Conservation (phyloP, 1,140 invertebrate species). For the Procambarus clarkii region DNA sequence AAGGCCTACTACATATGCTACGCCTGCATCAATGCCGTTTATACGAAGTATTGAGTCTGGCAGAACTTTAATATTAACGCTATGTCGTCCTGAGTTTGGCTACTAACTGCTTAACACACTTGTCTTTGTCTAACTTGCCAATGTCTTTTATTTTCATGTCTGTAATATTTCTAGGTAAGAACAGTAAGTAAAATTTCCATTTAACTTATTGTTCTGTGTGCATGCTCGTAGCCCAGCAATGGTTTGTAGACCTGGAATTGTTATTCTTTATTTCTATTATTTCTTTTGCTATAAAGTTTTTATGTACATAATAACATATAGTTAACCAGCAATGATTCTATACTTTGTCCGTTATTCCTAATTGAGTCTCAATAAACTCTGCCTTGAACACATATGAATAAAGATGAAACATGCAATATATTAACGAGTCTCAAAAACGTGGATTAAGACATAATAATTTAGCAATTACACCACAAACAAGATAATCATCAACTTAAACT, state of each 20-base stretch:
- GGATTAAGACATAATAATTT: not conserved
- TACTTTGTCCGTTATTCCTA: too few relatives aligned
- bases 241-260: not conserved
- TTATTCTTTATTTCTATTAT: not conserved
- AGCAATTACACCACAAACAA: not conserved
- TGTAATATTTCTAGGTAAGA: constrained; percentile 50
- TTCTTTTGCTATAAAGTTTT: not conserved
- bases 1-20: too few relatives aligned
- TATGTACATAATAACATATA: not conserved
- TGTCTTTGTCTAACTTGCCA: constrained; percentile 8
- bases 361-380: too few relatives aligned
- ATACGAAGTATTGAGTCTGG: constrained; percentile 2
- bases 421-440: not conserved
- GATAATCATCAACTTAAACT: not conserved
- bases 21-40: not conserved
- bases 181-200: constrained; percentile 41
- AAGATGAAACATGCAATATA: not conserved
- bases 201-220: not conserved
- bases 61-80: not conserved
- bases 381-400: not conserved
- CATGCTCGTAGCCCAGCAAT: not conserved
- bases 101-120: constrained; percentile 6
- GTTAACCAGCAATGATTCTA: too few relatives aligned
- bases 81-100: not conserved
- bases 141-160: constrained; percentile 38